Evolutionary conservation across 2,113 vertebrate genomes (phyloP), one percentile per base, ranked within the genome.

Genomic region (Okapia johnstoni): DNA sequence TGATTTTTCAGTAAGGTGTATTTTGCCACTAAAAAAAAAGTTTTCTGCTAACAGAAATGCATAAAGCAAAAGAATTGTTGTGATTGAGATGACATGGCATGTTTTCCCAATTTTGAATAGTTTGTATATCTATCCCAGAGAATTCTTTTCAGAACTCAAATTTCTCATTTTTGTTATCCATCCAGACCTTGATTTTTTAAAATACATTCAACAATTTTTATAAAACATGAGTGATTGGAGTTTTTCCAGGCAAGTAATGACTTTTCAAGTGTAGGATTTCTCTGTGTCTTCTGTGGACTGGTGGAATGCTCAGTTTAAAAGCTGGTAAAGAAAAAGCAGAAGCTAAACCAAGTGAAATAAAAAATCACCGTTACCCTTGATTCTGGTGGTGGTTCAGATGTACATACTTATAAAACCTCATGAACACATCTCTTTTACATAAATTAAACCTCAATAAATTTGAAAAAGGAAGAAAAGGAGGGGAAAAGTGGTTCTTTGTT

Each of bases 131-230:
- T 83, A 54, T 87, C 85, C 96, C 85, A 94, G 66, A 93, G 46
- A 92, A 97, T 94, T 95, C 66, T 93, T 98, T 96, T 55, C 77
- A 94, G 77, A 97, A 91, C 91, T 97, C 95, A 97, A 81, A 94
- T 97, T 96, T 97, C 89, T 94, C 89, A 61, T 95, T 97, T 96
- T 97, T 98, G 86, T 95, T 96, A 93, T 80, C 50, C 91, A 81
- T 95, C 93, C 94, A 97, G 91, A 95, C 88, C 79, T 94, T 73
- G 33, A 84, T 60, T 91, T 85, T 92, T 81, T 73, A 55, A 58
- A 96, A 93, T 94, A 83, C 36, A 94, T 95, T 96, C 86, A 97
- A 92, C 96, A 97, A 90, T 97, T 97, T 98, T 95, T 96, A 93
- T 95, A 96, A 96, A 88, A 95, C 96, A 96, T 83, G 43, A 98